Base-by-base conservation (phyloP, 2,888 invertebrate species). In the Halocaridina rubra region DNA sequence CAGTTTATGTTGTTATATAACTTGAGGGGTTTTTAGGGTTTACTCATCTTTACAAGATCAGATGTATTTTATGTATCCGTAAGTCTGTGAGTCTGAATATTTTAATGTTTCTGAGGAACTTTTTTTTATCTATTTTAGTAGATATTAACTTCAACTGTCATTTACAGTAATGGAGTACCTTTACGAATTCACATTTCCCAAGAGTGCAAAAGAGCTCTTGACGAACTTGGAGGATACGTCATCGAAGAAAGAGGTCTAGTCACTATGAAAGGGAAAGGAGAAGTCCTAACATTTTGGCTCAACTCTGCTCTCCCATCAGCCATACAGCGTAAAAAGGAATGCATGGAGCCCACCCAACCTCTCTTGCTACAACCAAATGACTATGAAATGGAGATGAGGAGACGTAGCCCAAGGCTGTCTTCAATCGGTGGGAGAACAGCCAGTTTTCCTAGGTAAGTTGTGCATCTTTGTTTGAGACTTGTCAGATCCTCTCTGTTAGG, bases 231-330 rank as follows among this genome's bases (percentile, higher is more conserved):
- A 0, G 95, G 95, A 0, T 96, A 95, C 90, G 92, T 92, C 77
- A 94, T 94, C 87, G 93, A 94, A 89, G 95, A 95, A 90, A 91
- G 96, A 57, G 96, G 96, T 0, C 90, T 95, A 13, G 93, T 94
- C 29, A 94, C 93, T 88, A 94, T 96, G 72, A 96, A 96, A 94
- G 95, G 95, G 0, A 95, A 95, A 91, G 95, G 95, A 2, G 94
- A 94, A 87, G 94, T 95, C 29, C 71, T 84, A 5, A 95, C 95
- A 0, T 95, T 94, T 91, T 95, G 95, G 95, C 91, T 95, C 1
- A 91, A 93, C 0, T 93, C 94, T 0, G 94, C 86, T 22, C 82
- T 74, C 8, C 67, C 61, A 2, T 32, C 74, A 3, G 88, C 85
- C 39, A 82, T 86, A 8, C 81, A 81, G 76, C 29, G 85, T 1